A percentile compares a stretch with the other conserved stretches of the same genome.
These are phyloP conservation scores for Pao palembangensis DNA, from an alignment of 2,113 vertebrate species.

Conservation along the genomic window DNA sequence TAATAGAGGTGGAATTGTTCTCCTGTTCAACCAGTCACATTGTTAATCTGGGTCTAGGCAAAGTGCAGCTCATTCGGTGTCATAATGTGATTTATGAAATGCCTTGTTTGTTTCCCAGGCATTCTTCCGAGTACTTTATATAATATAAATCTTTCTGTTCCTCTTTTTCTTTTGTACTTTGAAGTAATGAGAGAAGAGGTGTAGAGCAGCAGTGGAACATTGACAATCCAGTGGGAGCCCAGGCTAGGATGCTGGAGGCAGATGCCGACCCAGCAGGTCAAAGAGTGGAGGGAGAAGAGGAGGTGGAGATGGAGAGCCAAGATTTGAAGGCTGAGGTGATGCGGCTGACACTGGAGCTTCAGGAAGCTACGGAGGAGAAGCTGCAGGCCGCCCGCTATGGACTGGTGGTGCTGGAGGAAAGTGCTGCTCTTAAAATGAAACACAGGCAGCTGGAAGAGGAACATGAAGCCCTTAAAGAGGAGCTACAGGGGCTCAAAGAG, in stretches of 20 bases:
- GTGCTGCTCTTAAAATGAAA: slow-evolving; percentile 73
- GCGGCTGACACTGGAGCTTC: slow-evolving; percentile 78
- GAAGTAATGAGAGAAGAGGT: slow-evolving; percentile 52
- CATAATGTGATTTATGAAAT: slow-evolving; percentile 14
- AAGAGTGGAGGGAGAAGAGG: slow-evolving; percentile 46
- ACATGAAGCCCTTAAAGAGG: slow-evolving; percentile 71
- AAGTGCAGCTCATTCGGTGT: not conserved
- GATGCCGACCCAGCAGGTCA: slow-evolving; percentile 37
- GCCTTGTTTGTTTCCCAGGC: not conserved
- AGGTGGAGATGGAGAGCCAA: slow-evolving; percentile 37
- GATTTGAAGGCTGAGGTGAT: slow-evolving; percentile 72
- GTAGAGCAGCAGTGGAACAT: slow-evolving; percentile 45
- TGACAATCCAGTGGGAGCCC: slow-evolving; percentile 36
- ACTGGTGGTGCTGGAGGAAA: slow-evolving; percentile 82
- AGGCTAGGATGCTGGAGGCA: slow-evolving; percentile 54
- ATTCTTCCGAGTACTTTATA: slow-evolving; percentile 21
- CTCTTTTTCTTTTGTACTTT: slow-evolving; percentile 7
- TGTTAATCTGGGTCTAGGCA: not conserved
- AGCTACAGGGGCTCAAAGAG: slow-evolving; percentile 80
- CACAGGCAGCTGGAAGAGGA: slow-evolving; percentile 79
- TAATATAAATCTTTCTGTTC: slow-evolving; percentile 21
- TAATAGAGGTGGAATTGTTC: slow-evolving; percentile 1
- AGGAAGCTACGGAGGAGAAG: slow-evolving; percentile 82
- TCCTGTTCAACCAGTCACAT: not conserved
- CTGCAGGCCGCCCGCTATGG: slow-evolving; percentile 83